Evolutionary conservation across 2,888 invertebrate genomes (phyloP).

Genomic region (Chironomus tentans): DNA sequence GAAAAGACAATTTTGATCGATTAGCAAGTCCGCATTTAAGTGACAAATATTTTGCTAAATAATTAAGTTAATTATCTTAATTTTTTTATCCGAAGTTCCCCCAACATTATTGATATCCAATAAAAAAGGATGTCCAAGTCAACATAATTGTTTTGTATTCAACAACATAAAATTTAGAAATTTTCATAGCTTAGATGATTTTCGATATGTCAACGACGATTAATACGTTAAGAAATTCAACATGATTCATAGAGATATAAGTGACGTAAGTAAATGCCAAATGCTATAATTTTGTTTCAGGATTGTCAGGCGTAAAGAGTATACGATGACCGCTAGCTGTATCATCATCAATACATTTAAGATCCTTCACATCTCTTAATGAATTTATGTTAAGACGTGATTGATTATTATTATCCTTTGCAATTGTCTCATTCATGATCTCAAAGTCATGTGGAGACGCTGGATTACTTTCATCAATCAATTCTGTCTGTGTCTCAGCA

Average conservation of each 20-base stretch:
- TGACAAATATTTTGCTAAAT: background rate
- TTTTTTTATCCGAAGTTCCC: conserved; percentile 11
- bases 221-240: conserved; percentile 1
- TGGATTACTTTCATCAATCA: conserved; percentile 19
- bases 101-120: conserved; percentile 25
- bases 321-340: background rate
- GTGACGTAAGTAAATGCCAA: conserved; percentile 5
- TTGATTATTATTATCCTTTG: conserved; percentile 1
- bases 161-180: background rate
- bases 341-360: conserved; percentile 19
- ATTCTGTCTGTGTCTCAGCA: conserved; percentile 22
- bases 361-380: conserved; percentile 4
- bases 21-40: background rate
- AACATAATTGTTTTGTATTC: background rate
- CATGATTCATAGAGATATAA: background rate
- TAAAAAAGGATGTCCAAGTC: conserved; percentile 10
- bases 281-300: conserved; percentile 25
- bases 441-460: background rate
- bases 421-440: background rate
- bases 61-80: background rate
- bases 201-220: conserved; percentile 24
- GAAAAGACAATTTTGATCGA: too few relatives aligned
- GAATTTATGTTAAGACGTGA: conserved; percentile 3
- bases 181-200: background rate
- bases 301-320: conserved; percentile 7